Percentiles rank a stretch among this genome's conserved stretches.
Conservation (phyloP, 2,113 vertebrate species). For the Uria lomvia region DNA sequence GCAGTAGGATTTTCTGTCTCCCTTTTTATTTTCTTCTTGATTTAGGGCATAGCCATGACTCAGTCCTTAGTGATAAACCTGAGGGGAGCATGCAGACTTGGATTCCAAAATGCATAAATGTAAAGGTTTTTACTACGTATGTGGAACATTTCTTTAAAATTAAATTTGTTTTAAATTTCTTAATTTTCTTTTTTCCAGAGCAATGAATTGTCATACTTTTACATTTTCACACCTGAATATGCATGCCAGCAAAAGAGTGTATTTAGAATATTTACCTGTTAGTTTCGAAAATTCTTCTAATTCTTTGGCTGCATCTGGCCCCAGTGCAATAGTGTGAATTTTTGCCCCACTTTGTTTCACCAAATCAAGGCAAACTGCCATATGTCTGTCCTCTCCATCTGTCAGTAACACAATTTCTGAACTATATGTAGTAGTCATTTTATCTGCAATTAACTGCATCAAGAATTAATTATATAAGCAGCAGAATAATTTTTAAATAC, state of each 20-base stretch:
- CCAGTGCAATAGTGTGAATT: constrained; percentile 71
- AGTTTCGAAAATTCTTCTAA: constrained; percentile 49
- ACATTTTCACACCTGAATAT: neutral
- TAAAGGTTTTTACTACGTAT: neutral
- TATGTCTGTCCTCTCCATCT: constrained; percentile 37
- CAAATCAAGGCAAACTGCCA: neutral
- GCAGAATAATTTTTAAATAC: neutral
- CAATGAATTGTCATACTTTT: neutral
- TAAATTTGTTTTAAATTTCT: neutral
- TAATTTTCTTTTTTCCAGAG: neutral
- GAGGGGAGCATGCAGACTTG: neutral
- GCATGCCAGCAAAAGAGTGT: neutral
- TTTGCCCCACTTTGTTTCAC: constrained; percentile 38
- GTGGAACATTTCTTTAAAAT: neutral
- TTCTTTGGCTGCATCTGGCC: constrained; percentile 23
- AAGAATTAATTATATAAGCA: neutral
- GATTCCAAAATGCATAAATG: neutral
- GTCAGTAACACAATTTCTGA: constrained; percentile 72
- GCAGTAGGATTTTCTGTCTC: neutral
- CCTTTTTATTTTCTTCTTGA: neutral
- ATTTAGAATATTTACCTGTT: constrained; percentile 40
- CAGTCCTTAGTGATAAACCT: neutral
- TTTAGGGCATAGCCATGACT: neutral
- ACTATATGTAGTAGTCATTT: constrained; percentile 23
- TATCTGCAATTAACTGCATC: constrained; percentile 38